Evolutionary conservation across 2,888 invertebrate genomes (phyloP).

Genomic region (Glaucopsyche alexis): DNA sequence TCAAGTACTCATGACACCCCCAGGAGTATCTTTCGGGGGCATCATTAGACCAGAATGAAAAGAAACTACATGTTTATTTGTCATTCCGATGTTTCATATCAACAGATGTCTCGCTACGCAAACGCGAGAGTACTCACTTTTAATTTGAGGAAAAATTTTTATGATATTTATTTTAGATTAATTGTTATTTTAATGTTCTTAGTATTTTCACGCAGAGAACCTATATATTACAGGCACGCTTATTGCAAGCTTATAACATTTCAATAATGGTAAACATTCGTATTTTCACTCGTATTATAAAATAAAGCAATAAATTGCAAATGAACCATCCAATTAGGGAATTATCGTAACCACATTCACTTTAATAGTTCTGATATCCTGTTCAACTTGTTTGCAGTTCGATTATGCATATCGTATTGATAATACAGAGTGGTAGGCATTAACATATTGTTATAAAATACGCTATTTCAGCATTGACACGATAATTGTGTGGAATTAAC

Average conservation of each 20-base stretch:
- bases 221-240: too few species aligned
- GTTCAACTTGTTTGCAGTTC: slow-evolving; percentile 10
- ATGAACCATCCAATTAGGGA: not conserved
- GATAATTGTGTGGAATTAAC: not conserved
- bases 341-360: slow-evolving; percentile 2
- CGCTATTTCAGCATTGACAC: not conserved
- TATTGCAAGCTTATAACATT: not conserved
- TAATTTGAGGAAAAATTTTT: too few species aligned
- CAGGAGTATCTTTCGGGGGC: too few species aligned
- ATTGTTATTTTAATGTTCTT: too few species aligned
- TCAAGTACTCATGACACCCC: too few species aligned
- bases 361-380: not conserved
- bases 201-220: too few species aligned
- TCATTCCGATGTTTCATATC: too few species aligned
- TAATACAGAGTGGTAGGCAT: not conserved
- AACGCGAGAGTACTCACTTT: too few species aligned
- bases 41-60: too few species aligned
- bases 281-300: not conserved
- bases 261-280: not conserved
- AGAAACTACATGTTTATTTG: too few species aligned
- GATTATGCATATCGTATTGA: slow-evolving; percentile 20
- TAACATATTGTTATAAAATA: not conserved
- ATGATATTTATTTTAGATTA: too few species aligned
- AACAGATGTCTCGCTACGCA: too few species aligned
- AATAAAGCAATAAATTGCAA: slow-evolving; percentile 9